These are phyloP conservation scores for Hyles lineata DNA, from an alignment of 2,888 invertebrate genomes.

Conservation along the genomic window DNA sequence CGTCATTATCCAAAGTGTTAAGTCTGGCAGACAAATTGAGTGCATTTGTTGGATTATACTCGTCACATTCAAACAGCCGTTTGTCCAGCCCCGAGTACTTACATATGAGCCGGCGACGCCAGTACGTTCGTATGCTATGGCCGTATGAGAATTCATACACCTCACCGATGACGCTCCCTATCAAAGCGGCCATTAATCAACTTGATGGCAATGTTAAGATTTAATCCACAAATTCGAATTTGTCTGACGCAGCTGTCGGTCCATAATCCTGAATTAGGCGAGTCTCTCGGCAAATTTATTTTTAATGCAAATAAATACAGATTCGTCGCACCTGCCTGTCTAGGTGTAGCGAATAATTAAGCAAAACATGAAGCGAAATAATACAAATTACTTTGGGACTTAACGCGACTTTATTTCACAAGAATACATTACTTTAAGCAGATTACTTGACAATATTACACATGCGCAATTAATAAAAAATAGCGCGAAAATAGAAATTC, in stretches of 20 bases:
- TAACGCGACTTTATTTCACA: conserved; percentile 72
- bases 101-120: background rate
- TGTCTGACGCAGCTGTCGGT: conserved; percentile 76
- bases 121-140: background rate
- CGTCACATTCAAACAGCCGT: background rate
- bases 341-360: conserved; percentile 78
- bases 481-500: background rate
- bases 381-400: conserved; percentile 78
- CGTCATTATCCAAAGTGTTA: background rate
- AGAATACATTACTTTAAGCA: conserved; percentile 66
- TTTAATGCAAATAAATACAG: conserved; percentile 83
- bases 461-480: conserved; percentile 50
- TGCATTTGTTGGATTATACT: background rate
- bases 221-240: conserved; percentile 74
- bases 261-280: conserved; percentile 77
- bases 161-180: conserved; percentile 17
- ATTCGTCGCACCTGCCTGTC: conserved; percentile 80
- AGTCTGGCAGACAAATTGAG: background rate
- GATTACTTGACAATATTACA: conserved; percentile 62
- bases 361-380: conserved; percentile 77
- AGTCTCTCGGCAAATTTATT: conserved; percentile 76
- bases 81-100: background rate
- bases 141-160: background rate
- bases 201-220: conserved; percentile 70
- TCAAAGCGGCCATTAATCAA: conserved; percentile 57